A percentile compares a stretch with the other conserved stretches of the same genome.
Evolutionary conservation across 2,888 invertebrate species (phyloP).

Genomic region (Dione vanillae): DNA sequence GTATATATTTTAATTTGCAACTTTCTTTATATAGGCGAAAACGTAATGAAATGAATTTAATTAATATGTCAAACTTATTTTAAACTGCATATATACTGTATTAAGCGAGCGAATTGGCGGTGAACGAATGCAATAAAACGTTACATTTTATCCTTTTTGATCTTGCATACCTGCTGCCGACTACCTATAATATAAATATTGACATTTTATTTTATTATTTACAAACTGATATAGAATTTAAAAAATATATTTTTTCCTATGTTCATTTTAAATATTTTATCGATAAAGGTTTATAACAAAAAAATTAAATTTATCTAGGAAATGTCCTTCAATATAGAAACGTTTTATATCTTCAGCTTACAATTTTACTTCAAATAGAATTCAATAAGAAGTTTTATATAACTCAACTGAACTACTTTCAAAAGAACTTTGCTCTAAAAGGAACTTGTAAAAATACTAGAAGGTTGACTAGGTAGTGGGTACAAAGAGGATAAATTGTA

Average conservation of each 20-base stretch:
- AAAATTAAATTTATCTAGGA: neutral
- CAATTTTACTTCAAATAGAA: constrained; percentile 27
- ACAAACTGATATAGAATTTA: neutral
- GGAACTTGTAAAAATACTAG: constrained; percentile 26
- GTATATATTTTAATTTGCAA: neutral
- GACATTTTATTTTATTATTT: neutral
- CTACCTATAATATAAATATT: neutral
- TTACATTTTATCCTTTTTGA: constrained; percentile 7
- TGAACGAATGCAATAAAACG: constrained; percentile 16
- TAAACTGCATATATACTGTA: neutral
- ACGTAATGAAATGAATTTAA: too few relatives aligned
- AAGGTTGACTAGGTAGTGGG: constrained; percentile 16
- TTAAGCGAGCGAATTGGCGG: constrained; percentile 1
- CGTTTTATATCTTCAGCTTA: constrained; percentile 17
- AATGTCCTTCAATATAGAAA: constrained; percentile 1
- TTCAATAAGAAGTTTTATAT: constrained; percentile 29
- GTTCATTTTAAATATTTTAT: neutral
- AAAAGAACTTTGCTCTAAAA: constrained; percentile 18
- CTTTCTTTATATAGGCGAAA: too few relatives aligned
- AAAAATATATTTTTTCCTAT: too few relatives aligned
- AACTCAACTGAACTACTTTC: constrained; percentile 20
- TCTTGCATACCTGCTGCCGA: neutral
- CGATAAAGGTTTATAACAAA: neutral
- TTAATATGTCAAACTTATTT: neutral
- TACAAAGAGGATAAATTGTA: constrained; percentile 10